Evolutionary conservation across 2,113 vertebrate genomes (phyloP), one percentile per base, ranked within the genome.

Genomic region (Elachura formosa): DNA sequence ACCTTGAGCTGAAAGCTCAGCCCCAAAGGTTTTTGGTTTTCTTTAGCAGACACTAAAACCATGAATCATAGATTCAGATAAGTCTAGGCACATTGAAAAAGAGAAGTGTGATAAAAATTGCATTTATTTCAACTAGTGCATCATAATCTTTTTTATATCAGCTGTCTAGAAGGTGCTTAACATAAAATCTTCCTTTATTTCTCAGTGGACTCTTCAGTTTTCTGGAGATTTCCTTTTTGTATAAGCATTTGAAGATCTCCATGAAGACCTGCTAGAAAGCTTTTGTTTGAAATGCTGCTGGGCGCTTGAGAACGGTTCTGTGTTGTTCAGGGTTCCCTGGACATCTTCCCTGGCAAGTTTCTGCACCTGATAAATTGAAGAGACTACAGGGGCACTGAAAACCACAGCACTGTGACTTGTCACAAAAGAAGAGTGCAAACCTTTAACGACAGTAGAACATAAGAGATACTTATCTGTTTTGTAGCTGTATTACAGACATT

Each of bases 101-200:
- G 10, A 72, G 25, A 61, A 84, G 19, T 45, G 34, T 69, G 52
- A 87, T 82, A 87, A 78, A 86, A 94, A 87, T 22, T 76, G 41
- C 77, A 91, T 89, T 93, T 84, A 87, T 95, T 93, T 92, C 55
- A 90, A 61, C 68, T n/a, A 55, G 14, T 34, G 17, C 33, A 66
- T 54, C 25, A 55, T 69, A 82, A 83, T 73, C 25, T 84, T 87
- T 88, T 85, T 73, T 40, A 58, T 76, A 89, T 69, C 49, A 59
- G 40, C 46, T 76, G 58, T 73, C 91, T 87, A 62, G 66, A 92
- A 89, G 52, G 13, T 69, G 41, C 49, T 79, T 79, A 84, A 72
- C 68, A 91, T 82, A 75, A 95, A 81, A 55, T 73, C 41, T 77
- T n/a, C 21, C 59, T 58, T 89, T 94, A 89, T 93, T 93, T 92